A percentile compares a stretch with the other conserved stretches of the same genome.
phyloP scores from a whole-genome alignment of 2,888 invertebrate species.

The Chalcosyrphus nemorum region DNA sequence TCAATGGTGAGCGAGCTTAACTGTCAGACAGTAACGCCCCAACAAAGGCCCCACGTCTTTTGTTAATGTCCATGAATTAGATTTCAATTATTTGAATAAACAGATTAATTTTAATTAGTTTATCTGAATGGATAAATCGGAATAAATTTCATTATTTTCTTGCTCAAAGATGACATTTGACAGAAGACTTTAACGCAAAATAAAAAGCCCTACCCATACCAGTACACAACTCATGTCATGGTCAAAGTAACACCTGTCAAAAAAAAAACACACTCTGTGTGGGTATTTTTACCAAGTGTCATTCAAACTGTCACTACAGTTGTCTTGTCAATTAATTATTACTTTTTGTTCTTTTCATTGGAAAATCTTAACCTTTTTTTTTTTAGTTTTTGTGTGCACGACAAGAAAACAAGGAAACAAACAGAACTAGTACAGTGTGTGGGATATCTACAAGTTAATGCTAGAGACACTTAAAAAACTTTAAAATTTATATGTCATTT shows the following conservation, averaged over 20 bases:
- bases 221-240: not conserved
- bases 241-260: constrained; percentile 30
- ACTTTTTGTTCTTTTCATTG: constrained; percentile 2
- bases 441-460: constrained; percentile 31
- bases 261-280: constrained; percentile 30
- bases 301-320: constrained; percentile 57
- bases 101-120: constrained; percentile 30
- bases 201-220: no score
- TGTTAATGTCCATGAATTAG: constrained; percentile 11
- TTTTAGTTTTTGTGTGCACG: no score
- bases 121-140: not conserved
- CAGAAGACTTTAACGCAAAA: no score
- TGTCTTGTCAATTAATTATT: constrained; percentile 46
- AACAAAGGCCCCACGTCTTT: not conserved
- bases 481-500: not conserved
- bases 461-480: not conserved
- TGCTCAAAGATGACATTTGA: not conserved
- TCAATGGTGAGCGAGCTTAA: not conserved
- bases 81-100: constrained; percentile 22
- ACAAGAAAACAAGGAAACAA: constrained; percentile 23
- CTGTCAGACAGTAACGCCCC: constrained; percentile 9
- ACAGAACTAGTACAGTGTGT: not conserved
- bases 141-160: no score
- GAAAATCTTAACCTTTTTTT: not conserved
- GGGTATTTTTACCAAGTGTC: constrained; percentile 61